These are phyloP conservation scores for Fistularia tabacaria DNA, from an alignment of 2,797 vertebrate species.

Conservation along the genomic window DNA sequence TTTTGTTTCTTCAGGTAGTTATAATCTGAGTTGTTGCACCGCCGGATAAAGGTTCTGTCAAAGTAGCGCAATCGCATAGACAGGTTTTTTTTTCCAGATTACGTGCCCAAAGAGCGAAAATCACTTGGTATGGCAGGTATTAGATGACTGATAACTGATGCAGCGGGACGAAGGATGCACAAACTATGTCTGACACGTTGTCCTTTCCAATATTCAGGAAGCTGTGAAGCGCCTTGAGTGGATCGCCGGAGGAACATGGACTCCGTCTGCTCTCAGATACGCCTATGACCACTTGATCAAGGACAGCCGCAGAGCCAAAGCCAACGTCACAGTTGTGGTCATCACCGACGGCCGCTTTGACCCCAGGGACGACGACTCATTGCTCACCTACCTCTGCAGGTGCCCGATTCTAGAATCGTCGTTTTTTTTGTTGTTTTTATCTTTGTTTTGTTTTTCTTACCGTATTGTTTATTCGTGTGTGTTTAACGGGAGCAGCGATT, in stretches of 20 bases:
- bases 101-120: too few species aligned
- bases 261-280: slow-evolving; percentile 92
- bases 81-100: too few species aligned
- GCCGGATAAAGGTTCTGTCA: too few species aligned
- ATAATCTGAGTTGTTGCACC: too few species aligned
- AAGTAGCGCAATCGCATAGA: too few species aligned
- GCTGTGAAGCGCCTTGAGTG: slow-evolving; percentile 91
- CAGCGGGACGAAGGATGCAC: too few species aligned
- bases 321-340: slow-evolving; percentile 92
- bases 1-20: too few species aligned
- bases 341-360: slow-evolving; percentile 96
- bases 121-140: too few species aligned
- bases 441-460: not conserved
- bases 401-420: slow-evolving; percentile 7
- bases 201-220: slow-evolving; percentile 62
- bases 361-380: slow-evolving; percentile 86
- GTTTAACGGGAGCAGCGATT: slow-evolving; percentile 42
- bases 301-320: slow-evolving; percentile 84
- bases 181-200: not conserved
- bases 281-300: slow-evolving; percentile 93
- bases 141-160: too few species aligned
- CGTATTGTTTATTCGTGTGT: slow-evolving; percentile 18
- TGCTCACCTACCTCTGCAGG: slow-evolving; percentile 84
- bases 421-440: too few species aligned
- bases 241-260: slow-evolving; percentile 98